Conservation (phyloP, 2,797 vertebrate species). For the Hyperoplus lanceolatus region DNA sequence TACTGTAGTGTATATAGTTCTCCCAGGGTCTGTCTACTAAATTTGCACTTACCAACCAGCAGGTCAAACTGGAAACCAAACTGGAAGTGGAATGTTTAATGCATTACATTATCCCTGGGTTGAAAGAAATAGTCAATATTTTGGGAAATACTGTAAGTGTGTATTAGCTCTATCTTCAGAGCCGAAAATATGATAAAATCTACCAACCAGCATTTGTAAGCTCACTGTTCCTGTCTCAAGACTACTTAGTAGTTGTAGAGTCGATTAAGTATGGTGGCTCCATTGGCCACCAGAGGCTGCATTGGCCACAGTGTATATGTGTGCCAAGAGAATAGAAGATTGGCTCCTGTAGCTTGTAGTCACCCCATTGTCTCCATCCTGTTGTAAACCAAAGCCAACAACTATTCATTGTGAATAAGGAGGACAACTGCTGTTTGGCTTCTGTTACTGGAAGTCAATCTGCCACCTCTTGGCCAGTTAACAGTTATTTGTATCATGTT, state of each 20-base stretch:
- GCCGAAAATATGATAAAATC: background rate
- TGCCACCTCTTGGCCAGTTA: background rate
- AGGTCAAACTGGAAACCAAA: conserved; percentile 7
- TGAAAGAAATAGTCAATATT: conserved; percentile 1
- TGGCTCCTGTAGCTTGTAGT: background rate
- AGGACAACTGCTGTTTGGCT: background rate
- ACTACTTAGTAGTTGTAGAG: background rate
- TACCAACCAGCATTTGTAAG: background rate
- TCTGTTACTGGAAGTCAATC: background rate
- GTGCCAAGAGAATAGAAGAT: background rate
- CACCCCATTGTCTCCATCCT: no score
- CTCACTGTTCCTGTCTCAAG: background rate
- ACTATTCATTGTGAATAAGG: background rate
- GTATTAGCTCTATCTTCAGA: background rate
- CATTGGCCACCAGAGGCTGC: background rate
- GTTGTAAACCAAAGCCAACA: no score
- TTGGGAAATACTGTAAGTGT: background rate
- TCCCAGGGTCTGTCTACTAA: background rate
- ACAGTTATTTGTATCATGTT: background rate
- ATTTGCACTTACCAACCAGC: background rate
- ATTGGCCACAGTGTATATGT: background rate
- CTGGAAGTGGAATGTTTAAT: conserved; percentile 1
- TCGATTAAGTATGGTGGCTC: background rate
- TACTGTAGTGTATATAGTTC: background rate
- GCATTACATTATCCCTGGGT: conserved; percentile 1